Evolutionary conservation across 2,797 vertebrate species (phyloP).

Genomic region (Macropus fuliginosus): DNA sequence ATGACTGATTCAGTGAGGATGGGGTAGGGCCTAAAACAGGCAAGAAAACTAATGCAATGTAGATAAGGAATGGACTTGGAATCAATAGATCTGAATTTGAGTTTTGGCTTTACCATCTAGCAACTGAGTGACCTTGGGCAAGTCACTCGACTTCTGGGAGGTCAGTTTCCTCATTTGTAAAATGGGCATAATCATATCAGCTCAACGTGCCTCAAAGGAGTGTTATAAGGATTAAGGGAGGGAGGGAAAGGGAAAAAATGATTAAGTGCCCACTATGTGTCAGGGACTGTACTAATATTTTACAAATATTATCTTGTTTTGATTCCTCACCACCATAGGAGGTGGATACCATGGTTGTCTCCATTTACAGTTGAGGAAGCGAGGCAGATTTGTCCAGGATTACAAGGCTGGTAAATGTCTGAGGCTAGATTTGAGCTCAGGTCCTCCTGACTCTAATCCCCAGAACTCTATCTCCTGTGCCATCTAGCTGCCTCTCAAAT

Average conservation of each 20-base stretch:
- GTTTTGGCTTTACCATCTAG: not conserved
- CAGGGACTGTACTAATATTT: not conserved
- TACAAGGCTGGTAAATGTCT: not conserved
- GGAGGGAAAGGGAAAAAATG: no score
- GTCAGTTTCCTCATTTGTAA: not conserved
- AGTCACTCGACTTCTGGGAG: not conserved
- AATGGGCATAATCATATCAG: not conserved
- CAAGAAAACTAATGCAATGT: not conserved
- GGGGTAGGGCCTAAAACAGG: not conserved
- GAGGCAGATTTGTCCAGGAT: not conserved
- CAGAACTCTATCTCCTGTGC: not conserved
- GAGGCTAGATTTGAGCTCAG: not conserved
- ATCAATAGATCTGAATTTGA: not conserved
- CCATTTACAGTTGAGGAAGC: not conserved
- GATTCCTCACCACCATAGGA: not conserved
- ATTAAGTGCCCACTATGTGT: accelerated
- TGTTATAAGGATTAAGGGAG: not conserved
- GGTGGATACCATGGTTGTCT: not conserved
- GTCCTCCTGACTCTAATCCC: not conserved
- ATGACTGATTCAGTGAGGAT: not conserved
- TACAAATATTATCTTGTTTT: not conserved
- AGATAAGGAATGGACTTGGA: not conserved
- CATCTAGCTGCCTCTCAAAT: not conserved
- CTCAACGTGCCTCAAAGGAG: not conserved
- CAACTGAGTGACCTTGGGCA: not conserved